These are phyloP conservation scores for Chaetodon trifasciatus DNA, from an alignment of 2,797 vertebrate species.

Conservation along the genomic window DNA sequence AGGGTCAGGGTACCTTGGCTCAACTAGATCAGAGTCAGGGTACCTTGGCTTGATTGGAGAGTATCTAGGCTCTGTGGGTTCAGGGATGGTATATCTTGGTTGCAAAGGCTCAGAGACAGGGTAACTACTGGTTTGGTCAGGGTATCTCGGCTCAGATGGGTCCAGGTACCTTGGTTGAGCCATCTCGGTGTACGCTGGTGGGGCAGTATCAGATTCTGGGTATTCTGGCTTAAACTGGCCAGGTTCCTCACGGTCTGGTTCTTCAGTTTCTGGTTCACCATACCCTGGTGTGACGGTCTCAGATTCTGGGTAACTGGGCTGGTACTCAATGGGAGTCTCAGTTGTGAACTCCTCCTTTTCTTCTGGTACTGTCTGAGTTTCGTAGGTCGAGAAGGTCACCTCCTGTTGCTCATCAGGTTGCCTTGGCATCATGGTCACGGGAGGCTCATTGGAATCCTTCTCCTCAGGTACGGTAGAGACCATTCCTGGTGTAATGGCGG, in stretches of 20 bases:
- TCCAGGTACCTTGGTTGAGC: not conserved
- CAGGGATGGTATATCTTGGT: slow-evolving; percentile 8
- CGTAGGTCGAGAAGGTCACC: not conserved
- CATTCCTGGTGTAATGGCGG: slow-evolving; percentile 66
- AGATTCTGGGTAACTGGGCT: slow-evolving; percentile 18
- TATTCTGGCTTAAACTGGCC: slow-evolving; percentile 4
- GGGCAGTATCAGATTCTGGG: slow-evolving; percentile 11
- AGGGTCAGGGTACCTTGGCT: too few species aligned
- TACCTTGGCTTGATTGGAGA: not conserved
- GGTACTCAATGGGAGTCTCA: slow-evolving; percentile 9
- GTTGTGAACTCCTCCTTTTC: slow-evolving; percentile 6
- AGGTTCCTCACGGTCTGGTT: not conserved
- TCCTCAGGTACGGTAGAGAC: slow-evolving; percentile 11
- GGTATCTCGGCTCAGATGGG: not conserved
- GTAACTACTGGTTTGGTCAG: slow-evolving; percentile 6
- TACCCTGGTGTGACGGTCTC: not conserved
- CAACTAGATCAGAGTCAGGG: too few species aligned
- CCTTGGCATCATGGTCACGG: slow-evolving; percentile 21
- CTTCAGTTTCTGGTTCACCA: not conserved
- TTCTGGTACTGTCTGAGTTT: not conserved
- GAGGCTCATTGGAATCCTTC: not conserved
- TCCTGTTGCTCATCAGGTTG: slow-evolving; percentile 2
- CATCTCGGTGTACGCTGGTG: not conserved
- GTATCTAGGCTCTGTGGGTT: not conserved
- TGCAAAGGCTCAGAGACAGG: slow-evolving; percentile 23